Percentiles rank a stretch among this genome's conserved stretches.
These are phyloP conservation scores for Caligus rogercresseyi DNA, from an alignment of 1,140 invertebrate species.

Conservation along the genomic window DNA sequence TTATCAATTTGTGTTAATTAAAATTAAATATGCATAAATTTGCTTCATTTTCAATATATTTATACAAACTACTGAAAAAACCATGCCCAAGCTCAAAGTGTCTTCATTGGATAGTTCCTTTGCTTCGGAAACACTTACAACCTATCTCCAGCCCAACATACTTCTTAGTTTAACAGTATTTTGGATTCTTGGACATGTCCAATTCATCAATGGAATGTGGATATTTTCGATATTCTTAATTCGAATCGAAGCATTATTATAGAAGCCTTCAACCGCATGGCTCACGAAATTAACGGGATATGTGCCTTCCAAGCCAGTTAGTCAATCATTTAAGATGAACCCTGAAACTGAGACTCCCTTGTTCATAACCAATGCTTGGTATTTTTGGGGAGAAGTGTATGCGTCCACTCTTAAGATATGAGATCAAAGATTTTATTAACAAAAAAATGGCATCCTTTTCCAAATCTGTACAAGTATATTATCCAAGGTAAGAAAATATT, in stretches of 20 bases:
- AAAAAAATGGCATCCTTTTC: neutral
- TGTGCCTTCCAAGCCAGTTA: neutral
- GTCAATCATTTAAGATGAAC: neutral
- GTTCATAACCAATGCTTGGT: neutral
- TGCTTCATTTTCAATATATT: no score
- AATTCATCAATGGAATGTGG: neutral
- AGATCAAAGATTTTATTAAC: neutral
- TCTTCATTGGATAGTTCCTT: no score
- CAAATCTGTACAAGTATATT: neutral
- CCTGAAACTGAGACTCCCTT: neutral
- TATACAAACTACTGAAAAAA: no score
- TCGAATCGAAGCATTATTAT: neutral
- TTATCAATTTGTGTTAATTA: no score
- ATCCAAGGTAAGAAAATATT: neutral
- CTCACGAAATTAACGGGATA: neutral
- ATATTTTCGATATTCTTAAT: neutral
- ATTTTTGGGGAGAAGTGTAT: neutral
- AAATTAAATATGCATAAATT: no score
- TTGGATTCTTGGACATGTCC: no score
- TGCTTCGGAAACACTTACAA: no score
- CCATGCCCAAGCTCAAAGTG: no score
- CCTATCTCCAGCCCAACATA: no score
- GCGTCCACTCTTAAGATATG: neutral
- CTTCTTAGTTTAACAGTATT: no score
- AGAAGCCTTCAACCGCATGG: neutral